A percentile compares a stretch with the other conserved stretches of the same genome.
Evolutionary conservation across 2,113 vertebrate genomes (phyloP).

Genomic region (Lophochroa leadbeateri): DNA sequence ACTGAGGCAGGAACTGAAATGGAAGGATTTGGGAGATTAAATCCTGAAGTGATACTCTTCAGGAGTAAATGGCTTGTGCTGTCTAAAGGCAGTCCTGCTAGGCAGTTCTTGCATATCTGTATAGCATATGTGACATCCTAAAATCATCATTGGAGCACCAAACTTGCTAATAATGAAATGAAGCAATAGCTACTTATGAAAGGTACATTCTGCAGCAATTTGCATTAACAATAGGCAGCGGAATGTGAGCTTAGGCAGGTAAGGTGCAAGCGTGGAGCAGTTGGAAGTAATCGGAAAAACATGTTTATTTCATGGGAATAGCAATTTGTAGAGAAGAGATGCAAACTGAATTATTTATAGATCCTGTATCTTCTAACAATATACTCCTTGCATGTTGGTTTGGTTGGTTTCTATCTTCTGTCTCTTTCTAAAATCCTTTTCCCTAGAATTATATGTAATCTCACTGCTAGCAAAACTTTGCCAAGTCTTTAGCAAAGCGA

Average conservation of each 20-base stretch:
- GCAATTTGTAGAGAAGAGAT: neutral
- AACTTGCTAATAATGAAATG: neutral
- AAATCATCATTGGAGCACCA: neutral
- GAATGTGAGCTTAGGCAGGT: neutral
- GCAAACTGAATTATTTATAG: constrained; percentile 2
- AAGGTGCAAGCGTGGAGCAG: neutral
- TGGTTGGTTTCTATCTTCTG: neutral
- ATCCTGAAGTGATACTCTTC: neutral
- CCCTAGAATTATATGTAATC: neutral
- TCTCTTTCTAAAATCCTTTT: neutral
- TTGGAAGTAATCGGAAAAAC: neutral
- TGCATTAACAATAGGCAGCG: neutral
- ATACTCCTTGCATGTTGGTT: neutral
- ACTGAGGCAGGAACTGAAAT: neutral
- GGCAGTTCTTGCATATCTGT: neutral
- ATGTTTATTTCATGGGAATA: constrained; percentile 24
- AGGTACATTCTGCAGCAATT: neutral
- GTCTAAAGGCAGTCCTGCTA: neutral
- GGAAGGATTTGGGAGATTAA: neutral
- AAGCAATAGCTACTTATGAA: neutral
- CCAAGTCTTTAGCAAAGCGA: neutral
- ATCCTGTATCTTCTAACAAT: neutral
- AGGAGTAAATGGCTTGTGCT: neutral
- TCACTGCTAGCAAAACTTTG: neutral
- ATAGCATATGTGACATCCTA: neutral